Conservation (phyloP, 2,888 invertebrate species). For the Troides helena region DNA sequence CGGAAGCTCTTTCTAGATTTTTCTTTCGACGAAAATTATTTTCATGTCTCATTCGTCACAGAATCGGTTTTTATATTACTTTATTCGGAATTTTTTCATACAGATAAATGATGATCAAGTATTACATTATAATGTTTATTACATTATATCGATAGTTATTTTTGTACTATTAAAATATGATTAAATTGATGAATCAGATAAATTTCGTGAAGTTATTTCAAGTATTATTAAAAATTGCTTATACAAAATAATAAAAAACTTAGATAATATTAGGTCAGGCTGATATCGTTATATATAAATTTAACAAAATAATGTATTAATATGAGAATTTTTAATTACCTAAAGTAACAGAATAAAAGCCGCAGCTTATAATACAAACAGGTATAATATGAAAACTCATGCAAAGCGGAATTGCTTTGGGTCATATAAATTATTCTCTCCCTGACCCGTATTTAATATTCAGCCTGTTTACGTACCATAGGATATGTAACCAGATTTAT, state of each 20-base stretch:
- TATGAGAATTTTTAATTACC: not conserved
- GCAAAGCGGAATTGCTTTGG: slow-evolving; percentile 9
- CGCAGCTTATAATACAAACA: slow-evolving; percentile 4
- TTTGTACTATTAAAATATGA: too few species aligned
- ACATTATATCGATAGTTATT: too few species aligned
- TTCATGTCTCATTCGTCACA: not conserved
- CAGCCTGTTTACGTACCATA: slow-evolving; percentile 13
- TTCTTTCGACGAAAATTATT: not conserved
- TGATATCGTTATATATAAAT: too few species aligned
- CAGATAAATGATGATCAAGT: not conserved
- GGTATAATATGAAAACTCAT: slow-evolving; percentile 11
- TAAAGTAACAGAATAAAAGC: not conserved
- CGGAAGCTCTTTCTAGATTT: slow-evolving; percentile 4
- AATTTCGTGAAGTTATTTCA: too few species aligned
- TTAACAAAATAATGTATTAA: too few species aligned
- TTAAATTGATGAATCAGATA: too few species aligned
- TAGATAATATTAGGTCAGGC: too few species aligned
- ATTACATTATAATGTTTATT: too few species aligned
- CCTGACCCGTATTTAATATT: slow-evolving; percentile 20
- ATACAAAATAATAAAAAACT: too few species aligned
- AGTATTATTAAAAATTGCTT: too few species aligned
- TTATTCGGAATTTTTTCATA: not conserved
- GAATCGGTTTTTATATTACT: not conserved
- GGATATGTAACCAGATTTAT: slow-evolving; percentile 4
- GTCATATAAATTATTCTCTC: slow-evolving; percentile 15